Conservation (phyloP, 2,888 invertebrate genomes). For the Trachelus stipa region DNA sequence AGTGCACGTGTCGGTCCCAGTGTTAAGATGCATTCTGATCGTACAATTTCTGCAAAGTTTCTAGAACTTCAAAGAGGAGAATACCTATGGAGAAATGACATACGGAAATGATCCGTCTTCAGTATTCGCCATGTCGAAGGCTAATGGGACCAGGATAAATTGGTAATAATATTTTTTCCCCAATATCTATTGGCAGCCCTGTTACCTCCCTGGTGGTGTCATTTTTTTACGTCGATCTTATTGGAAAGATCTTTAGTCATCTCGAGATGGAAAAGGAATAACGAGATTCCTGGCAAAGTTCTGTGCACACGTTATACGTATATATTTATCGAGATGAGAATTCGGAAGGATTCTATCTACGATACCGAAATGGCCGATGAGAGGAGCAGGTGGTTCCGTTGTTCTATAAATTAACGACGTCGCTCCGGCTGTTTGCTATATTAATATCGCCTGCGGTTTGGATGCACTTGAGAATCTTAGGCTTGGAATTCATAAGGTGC, state of each 20-base stretch:
- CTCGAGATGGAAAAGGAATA: background rate
- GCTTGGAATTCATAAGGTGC: constrained; percentile 12
- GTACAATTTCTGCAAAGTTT: background rate
- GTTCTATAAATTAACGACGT: constrained; percentile 2
- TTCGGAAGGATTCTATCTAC: background rate
- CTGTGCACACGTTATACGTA: background rate
- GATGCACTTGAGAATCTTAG: constrained; percentile 4
- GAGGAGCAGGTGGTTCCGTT: background rate
- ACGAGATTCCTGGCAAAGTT: background rate
- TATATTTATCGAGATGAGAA: background rate
- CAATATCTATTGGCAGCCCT: background rate
- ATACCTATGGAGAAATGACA: background rate
- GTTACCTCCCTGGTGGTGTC: background rate
- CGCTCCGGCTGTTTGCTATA: constrained; percentile 8
- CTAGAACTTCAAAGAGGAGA: background rate
- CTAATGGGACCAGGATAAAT: background rate
- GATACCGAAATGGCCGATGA: background rate
- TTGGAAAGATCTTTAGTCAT: background rate
- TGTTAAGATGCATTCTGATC: background rate
- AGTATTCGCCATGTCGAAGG: background rate
- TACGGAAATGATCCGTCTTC: background rate
- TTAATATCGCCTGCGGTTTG: constrained; percentile 2
- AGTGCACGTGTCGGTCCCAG: background rate
- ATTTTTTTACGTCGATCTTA: background rate
- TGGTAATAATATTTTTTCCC: background rate